Evolutionary conservation across 2,113 vertebrate species (phyloP).

Genomic region (Burhinus oedicnemus): DNA sequence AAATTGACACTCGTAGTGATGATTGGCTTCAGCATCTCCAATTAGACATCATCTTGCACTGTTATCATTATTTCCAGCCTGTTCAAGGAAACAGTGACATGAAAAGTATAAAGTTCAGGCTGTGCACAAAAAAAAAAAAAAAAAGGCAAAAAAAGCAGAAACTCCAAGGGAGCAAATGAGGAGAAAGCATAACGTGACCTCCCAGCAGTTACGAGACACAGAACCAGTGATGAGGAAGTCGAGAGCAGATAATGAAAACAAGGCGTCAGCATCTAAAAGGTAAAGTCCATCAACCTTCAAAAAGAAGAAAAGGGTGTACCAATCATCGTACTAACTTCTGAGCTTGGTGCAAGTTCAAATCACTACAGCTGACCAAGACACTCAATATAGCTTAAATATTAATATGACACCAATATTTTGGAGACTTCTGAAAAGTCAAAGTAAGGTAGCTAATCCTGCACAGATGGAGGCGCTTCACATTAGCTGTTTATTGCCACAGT

Average conservation of each 20-base stretch:
- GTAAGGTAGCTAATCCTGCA: background rate
- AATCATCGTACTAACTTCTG: background rate
- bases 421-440: background rate
- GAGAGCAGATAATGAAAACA: background rate
- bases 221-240: background rate
- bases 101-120: background rate
- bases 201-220: background rate
- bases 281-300: slow-evolving; percentile 12
- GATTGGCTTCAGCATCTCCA: background rate
- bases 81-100: background rate
- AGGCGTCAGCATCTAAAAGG: background rate
- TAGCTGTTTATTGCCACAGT: background rate
- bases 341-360: background rate
- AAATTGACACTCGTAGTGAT: background rate
- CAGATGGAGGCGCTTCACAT: background rate
- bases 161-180: background rate
- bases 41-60: background rate
- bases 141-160: background rate
- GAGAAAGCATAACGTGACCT: background rate
- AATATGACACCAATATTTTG: background rate
- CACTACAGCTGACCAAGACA: background rate
- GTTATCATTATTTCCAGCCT: background rate
- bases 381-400: background rate
- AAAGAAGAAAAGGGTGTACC: background rate
- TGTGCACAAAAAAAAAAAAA: background rate